phyloP scores from a whole-genome alignment of 2,888 invertebrate genomes.

The Crepidodera aurea region DNA sequence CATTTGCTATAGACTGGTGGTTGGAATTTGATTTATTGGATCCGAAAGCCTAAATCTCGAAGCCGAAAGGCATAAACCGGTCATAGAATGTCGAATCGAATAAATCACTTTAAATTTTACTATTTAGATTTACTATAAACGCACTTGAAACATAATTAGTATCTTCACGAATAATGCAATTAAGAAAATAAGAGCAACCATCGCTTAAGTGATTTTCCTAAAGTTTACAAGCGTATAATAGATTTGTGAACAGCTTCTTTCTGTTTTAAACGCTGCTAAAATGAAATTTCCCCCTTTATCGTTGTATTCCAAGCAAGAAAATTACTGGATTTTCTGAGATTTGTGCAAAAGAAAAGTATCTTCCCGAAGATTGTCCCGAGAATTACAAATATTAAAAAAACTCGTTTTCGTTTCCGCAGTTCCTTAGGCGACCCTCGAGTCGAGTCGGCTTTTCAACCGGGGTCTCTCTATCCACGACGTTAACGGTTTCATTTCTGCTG shows the following conservation, averaged over 20 bases:
- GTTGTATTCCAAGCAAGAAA: slow-evolving; percentile 8
- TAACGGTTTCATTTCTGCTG: slow-evolving; percentile 13
- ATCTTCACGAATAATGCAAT: background rate
- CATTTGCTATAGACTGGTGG: no score
- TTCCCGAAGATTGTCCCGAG: slow-evolving; percentile 9
- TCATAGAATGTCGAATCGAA: no score
- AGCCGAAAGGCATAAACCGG: no score
- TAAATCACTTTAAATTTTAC: no score
- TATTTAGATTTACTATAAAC: no score
- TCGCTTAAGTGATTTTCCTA: background rate
- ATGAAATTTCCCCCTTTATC: slow-evolving; percentile 8
- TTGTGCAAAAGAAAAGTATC: slow-evolving; percentile 14
- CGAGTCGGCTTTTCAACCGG: background rate
- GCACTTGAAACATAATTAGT: no score
- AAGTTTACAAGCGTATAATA: background rate
- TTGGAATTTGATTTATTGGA: no score
- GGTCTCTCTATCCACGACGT: background rate
- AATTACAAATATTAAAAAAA: slow-evolving; percentile 23
- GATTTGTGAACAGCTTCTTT: background rate
- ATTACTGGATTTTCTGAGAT: slow-evolving; percentile 19
- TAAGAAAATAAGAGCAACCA: background rate
- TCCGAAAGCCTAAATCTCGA: no score
- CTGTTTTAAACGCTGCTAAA: background rate
- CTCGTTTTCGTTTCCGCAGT: slow-evolving; percentile 10
- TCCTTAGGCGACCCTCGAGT: slow-evolving; percentile 6